Evolutionary conservation across 2,888 invertebrate species (phyloP).

Genomic region (Heliconius hortense): DNA sequence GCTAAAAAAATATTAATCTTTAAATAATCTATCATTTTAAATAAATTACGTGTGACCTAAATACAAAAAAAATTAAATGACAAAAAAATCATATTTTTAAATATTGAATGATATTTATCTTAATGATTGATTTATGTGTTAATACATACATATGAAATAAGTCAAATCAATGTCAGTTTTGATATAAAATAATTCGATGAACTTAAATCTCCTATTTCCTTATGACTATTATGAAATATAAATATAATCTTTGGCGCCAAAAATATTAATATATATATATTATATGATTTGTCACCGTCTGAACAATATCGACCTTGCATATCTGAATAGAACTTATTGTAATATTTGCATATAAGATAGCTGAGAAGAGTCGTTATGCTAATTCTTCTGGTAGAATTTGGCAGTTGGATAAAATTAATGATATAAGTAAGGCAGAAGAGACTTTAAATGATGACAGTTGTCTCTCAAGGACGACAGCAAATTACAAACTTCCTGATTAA

Average conservation of each 20-base stretch:
- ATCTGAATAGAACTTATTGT: constrained; percentile 44
- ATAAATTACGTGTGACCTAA: background rate
- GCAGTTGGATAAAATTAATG: constrained; percentile 23
- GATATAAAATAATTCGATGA: constrained; percentile 6
- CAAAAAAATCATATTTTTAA: background rate
- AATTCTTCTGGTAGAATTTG: constrained; percentile 44
- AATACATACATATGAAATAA: background rate
- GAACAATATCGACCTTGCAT: constrained; percentile 59
- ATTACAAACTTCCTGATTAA: constrained; percentile 25
- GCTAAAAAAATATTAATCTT: too few species aligned
- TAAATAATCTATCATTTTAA: too few species aligned
- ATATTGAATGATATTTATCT: too few species aligned
- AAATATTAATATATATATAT: constrained; percentile 53
- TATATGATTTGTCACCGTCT: constrained; percentile 50
- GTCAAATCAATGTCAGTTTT: background rate
- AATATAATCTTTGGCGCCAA: constrained; percentile 21
- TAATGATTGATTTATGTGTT: too few species aligned
- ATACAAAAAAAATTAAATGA: background rate
- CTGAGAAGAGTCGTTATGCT: constrained; percentile 44
- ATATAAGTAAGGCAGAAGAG: constrained; percentile 33
- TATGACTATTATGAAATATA: constrained; percentile 26
- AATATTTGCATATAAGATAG: constrained; percentile 45
- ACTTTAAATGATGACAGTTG: constrained; percentile 26
- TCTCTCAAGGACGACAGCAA: constrained; percentile 29
- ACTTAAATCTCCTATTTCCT: constrained; percentile 37